Evolutionary conservation across 2,888 invertebrate genomes (phyloP), one percentile per base, ranked within the genome.

Genomic region (Caenorhabditis sp.): DNA sequence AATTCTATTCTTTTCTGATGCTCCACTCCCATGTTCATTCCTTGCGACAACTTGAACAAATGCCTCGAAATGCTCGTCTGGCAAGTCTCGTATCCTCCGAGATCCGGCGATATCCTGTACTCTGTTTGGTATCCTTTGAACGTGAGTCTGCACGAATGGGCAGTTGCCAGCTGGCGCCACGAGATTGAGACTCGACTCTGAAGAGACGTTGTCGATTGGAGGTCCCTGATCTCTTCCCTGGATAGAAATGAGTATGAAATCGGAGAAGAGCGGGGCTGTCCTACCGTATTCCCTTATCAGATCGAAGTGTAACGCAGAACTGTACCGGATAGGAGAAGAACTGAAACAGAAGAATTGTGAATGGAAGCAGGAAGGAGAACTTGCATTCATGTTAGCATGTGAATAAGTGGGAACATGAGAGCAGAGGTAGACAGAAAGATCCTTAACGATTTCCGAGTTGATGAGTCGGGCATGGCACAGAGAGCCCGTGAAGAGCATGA

Each of bases 31-130:
- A 68, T 27, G 39, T 68, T 75, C 75, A 75, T 75, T 24, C 59
- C 75, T 39, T 79, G 74, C 3, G 84, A 81, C 7, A 87, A 55
- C 22, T 73, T 79, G 52, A 82, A 83, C 15, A 85, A 62, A 58
- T 86, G 86, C 30, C 80, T 72, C 1, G 85, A 81, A 30, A 87
- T 80, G 7, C 79, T 68, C 27, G 79, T 72, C 37, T 87, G 86
- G 61, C 87, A 87, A n/a, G 79, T 50, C 13, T 80, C 77, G 68
- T 87, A 87, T 20, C 83, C 83, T 13, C 87, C 87, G n/a, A 87
- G 78, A 52, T 87, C 86, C 2, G 87, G 87, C 15, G 85, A 78
- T 8, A 87, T 72, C 8, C 87, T 83, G 43, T 87, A 87, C 43
- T 86, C 85, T 7, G 81, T 78, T 37, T 83, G 83, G 35, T 87